phyloP scores from a whole-genome alignment of 2,797 vertebrate genomes.

The Sebastes steindachneri region DNA sequence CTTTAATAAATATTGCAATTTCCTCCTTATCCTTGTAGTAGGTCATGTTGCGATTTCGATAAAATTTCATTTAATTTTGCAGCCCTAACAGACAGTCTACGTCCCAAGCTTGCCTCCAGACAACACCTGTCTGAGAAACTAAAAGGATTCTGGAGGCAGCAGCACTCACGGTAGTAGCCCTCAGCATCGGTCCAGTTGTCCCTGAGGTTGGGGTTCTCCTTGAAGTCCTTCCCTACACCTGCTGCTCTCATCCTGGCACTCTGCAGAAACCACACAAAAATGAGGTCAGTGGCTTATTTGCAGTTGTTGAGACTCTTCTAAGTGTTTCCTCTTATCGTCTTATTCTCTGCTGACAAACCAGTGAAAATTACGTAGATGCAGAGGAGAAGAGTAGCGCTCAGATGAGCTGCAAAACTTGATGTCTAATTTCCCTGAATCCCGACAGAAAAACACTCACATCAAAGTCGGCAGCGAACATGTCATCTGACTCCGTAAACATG shows the following conservation, averaged over 20 bases:
- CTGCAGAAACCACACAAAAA: constrained; percentile 72
- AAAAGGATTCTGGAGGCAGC: no score
- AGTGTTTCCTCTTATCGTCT: not conserved
- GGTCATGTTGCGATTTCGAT: no score
- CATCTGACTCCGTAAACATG: constrained; percentile 99
- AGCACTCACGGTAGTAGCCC: constrained; percentile 95
- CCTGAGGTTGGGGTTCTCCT: constrained; percentile 99
- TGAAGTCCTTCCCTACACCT: constrained; percentile 98
- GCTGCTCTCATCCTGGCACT: constrained; percentile 96
- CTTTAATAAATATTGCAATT: no score
- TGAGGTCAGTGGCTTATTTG: not conserved
- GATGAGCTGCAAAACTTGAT: not conserved
- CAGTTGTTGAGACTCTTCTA: not conserved
- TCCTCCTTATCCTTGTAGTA: no score
- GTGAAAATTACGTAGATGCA: not conserved
- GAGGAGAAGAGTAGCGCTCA: not conserved
- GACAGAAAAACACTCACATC: constrained; percentile 87
- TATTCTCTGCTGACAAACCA: not conserved
- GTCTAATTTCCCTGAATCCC: not conserved
- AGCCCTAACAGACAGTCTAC: not conserved
- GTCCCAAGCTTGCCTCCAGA: not conserved
- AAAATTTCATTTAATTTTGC: rapidly evolving
- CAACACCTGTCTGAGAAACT: not conserved
- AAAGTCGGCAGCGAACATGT: constrained; percentile 99
- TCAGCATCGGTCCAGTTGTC: constrained; percentile 99